These are phyloP conservation scores for Colistium nudipinnis DNA, from an alignment of 2,113 vertebrate genomes.

Conservation along the genomic window DNA sequence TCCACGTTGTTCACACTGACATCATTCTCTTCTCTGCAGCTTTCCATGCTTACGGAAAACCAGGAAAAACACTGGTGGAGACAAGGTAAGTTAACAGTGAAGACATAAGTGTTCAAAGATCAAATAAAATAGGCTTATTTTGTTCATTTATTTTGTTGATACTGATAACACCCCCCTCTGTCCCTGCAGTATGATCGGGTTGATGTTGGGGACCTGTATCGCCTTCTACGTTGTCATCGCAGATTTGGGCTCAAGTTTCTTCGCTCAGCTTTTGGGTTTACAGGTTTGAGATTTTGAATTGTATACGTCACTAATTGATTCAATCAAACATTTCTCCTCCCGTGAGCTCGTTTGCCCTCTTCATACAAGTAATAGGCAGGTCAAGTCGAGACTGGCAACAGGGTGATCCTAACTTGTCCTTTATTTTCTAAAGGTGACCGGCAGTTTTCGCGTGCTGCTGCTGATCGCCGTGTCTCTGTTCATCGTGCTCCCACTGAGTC, in stretches of 20 bases:
- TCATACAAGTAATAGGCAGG: no score
- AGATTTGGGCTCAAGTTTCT: conserved; percentile 95
- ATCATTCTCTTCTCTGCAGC: conserved; percentile 76
- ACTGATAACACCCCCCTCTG: conserved; percentile 2
- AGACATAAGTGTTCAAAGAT: background rate
- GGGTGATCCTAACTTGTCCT: no score
- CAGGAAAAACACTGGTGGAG: conserved; percentile 94
- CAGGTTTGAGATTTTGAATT: conserved; percentile 80
- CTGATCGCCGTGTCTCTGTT: conserved; percentile 90
- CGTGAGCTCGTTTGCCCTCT: background rate
- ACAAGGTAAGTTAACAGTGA: conserved; percentile 84
- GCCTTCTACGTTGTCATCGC: conserved; percentile 99
- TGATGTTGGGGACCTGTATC: conserved; percentile 98
- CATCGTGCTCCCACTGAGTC: conserved; percentile 94
- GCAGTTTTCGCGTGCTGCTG: conserved; percentile 87
- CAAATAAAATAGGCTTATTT: background rate
- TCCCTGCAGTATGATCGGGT: conserved; percentile 89
- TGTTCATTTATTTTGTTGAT: background rate
- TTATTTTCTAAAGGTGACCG: conserved; percentile 82
- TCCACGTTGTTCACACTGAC: conserved; percentile 28
- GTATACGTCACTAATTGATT: background rate
- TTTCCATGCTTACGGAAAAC: conserved; percentile 94
- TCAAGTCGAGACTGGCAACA: no score
- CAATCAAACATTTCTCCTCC: background rate
- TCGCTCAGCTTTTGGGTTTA: conserved; percentile 90